Percentiles rank a stretch among this genome's conserved stretches.
phyloP scores from a whole-genome alignment of 2,113 vertebrate species.

The Actinemys pallida region DNA sequence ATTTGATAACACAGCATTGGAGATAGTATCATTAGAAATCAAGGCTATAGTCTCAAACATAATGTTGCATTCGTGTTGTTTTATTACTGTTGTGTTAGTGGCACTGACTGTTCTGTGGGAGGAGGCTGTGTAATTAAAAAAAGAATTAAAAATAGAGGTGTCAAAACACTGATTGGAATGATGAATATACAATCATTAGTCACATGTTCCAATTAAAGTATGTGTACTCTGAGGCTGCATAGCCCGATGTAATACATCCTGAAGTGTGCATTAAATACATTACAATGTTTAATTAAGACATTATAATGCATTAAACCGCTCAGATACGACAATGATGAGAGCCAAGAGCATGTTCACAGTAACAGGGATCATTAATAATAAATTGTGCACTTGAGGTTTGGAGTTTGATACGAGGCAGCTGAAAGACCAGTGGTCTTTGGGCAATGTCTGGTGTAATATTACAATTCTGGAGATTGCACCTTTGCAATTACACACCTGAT shows the following conservation, averaged over 20 bases:
- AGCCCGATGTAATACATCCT: conserved; percentile 33
- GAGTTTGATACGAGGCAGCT: conserved; percentile 1
- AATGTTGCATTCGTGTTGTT: conserved; percentile 46
- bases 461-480: neutral
- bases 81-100: conserved; percentile 43
- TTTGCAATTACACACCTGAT: conserved; percentile 3
- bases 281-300: conserved; percentile 43
- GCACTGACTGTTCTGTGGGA: conserved; percentile 18
- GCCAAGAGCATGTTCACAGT: conserved; percentile 36
- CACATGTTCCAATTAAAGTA: neutral
- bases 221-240: neutral
- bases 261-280: neutral
- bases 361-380: conserved; percentile 41
- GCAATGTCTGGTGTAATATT: neutral
- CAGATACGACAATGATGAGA: neutral
- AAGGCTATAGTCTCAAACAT: conserved; percentile 4
- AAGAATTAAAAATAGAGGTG: conserved; percentile 39
- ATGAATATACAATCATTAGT: neutral
- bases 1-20: neutral
- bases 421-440: neutral
- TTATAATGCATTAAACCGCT: neutral
- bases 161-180: conserved; percentile 21
- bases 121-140: neutral
- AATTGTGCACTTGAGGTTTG: neutral
- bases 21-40: conserved; percentile 32